Base-by-base conservation (phyloP, 2,113 vertebrate genomes). In the Chionomys nivalis region DNA sequence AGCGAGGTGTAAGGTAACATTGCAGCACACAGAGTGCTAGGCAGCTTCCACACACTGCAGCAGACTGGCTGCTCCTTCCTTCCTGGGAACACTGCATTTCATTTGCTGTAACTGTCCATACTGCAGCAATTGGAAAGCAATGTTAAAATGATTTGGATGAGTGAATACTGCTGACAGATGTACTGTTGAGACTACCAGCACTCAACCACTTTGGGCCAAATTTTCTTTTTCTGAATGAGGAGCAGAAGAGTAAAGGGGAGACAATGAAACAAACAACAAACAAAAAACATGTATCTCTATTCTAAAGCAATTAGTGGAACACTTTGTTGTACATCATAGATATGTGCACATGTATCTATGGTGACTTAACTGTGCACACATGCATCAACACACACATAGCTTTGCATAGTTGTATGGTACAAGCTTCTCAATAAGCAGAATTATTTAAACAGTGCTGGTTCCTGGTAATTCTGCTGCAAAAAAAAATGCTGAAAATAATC, bases 401-500 rank as follows among this genome's bases (percentile, higher is more conserved):
- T 31, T 39, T 44, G 13, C 55, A 13, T 72, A 55, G 52, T 39
- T 78, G 0, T 89, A 47, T 11, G 78, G 23, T 14, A 39, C 63
- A 79, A 47, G 5, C 2, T 79, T 86, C 11, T 3, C 1, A 63
- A 16, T 33, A 19, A 39, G 75, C 33, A 8, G 47, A 6, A 73
- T 28, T 31, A 65, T 73, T 94, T 88, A 11, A 87, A 65, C 7
- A 58, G 5, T 28, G 83, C 1, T 79, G 88, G 28, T 90, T 87
- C 26, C n/a, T 89, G 72, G 36, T 3, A 63, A 76, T 66, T 61
- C 4, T 94, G 36, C 68, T 82, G 77, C 91, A 10, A 94, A 95
- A 93, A 10, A 94, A 95, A 93, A 86, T 21, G 72, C 28, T 44
- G 65, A 85, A 81, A 86, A 89, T 11, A 36, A 23, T 72, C 42